A percentile compares a stretch with the other conserved stretches of the same genome.
Conservation (phyloP, 1,140 invertebrate species). For the Andricus grossulariae region DNA sequence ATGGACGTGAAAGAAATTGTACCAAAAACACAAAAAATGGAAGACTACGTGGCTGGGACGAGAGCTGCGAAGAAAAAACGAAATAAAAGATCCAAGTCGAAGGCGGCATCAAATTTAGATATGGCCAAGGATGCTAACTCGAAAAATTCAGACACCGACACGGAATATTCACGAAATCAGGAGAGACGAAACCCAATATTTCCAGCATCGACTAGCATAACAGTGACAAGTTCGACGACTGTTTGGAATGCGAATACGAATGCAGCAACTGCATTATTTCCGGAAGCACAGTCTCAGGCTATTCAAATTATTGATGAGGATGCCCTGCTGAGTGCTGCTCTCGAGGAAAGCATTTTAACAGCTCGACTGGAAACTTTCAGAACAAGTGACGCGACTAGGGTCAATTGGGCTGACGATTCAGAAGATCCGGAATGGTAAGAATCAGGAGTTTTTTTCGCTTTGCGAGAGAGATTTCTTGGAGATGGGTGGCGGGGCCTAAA, state of each 20-base stretch:
- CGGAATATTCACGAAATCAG: neutral
- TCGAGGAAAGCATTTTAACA: conserved; percentile 48
- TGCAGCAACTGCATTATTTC: conserved; percentile 37
- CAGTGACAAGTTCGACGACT: conserved; percentile 20
- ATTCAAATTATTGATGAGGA: conserved; percentile 34
- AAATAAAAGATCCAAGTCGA: neutral
- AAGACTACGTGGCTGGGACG: neutral
- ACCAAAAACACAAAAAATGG: neutral
- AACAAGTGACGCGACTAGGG: neutral
- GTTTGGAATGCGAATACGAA: conserved; percentile 43
- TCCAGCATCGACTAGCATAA: neutral
- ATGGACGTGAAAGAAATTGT: neutral
- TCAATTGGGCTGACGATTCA: conserved; percentile 22
- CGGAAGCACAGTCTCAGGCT: conserved; percentile 33
- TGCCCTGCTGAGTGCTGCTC: conserved; percentile 9
- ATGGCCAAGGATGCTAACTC: neutral
- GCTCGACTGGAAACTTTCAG: conserved; percentile 44
- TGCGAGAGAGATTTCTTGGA: no score
- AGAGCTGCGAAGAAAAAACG: neutral
- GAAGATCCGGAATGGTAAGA: neutral
- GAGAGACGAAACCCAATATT: neutral
- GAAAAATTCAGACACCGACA: neutral
- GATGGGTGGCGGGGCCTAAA: no score
- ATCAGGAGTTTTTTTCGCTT: neutral
- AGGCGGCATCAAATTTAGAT: neutral